Conservation (phyloP, 1,140 invertebrate genomes). For the Brachionus calyciflorus region DNA sequence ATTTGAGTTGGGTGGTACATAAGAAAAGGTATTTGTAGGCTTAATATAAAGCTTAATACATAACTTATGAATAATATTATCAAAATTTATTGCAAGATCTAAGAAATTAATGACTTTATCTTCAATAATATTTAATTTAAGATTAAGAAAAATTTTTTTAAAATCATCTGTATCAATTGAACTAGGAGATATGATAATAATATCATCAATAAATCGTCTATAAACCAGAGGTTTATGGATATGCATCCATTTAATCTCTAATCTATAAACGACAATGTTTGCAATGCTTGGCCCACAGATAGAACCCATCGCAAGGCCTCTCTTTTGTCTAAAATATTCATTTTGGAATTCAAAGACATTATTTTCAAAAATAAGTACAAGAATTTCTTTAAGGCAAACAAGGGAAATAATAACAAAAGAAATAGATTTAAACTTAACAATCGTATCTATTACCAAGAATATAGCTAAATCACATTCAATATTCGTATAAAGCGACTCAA, state of each 20-base stretch:
- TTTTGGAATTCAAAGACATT: neutral
- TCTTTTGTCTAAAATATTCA: neutral
- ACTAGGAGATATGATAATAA: neutral
- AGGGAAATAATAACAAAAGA: neutral
- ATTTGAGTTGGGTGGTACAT: neutral
- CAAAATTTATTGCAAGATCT: neutral
- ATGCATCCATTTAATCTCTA: neutral
- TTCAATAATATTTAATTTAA: neutral
- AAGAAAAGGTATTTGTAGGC: neutral
- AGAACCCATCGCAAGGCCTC: neutral
- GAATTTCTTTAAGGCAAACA: neutral
- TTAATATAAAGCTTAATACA: too few relatives aligned
- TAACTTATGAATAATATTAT: neutral
- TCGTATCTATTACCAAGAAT: neutral
- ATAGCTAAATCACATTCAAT: neutral
- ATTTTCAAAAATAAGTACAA: neutral
- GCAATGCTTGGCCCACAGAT: neutral
- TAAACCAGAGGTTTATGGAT: neutral
- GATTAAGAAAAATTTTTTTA: neutral
- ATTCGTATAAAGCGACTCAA: neutral
- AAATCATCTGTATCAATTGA: neutral
- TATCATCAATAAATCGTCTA: neutral
- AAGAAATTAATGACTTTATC: neutral
- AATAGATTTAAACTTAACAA: neutral
- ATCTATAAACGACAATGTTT: neutral